Conservation (phyloP, 2,113 vertebrate genomes). For the Patagioenas fasciata region DNA sequence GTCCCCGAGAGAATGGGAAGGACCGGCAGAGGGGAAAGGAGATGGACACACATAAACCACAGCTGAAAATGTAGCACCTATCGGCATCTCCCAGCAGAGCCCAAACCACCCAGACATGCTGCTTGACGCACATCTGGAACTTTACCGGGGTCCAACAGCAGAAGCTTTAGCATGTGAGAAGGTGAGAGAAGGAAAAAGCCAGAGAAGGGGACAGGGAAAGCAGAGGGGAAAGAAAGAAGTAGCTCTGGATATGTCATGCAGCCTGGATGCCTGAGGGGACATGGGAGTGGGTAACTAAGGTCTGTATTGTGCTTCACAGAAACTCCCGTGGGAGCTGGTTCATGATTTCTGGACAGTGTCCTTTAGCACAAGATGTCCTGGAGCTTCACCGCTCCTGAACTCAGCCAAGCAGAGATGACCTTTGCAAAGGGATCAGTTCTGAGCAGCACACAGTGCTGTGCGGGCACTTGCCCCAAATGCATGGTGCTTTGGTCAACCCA, state of each 20-base stretch:
- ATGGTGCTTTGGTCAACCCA: fast-evolving
- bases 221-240: background rate
- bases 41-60: background rate
- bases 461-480: fast-evolving
- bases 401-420: background rate
- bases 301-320: background rate
- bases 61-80: background rate
- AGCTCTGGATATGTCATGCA: background rate
- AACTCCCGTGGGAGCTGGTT: background rate
- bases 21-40: background rate
- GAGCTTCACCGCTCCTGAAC: background rate
- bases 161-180: background rate
- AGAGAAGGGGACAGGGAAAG: background rate
- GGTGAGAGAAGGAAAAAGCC: background rate
- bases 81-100: background rate
- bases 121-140: fast-evolving
- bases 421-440: background rate
- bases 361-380: background rate
- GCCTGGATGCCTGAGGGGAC: background rate
- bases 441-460: background rate
- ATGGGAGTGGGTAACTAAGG: background rate
- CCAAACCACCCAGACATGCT: fast-evolving
- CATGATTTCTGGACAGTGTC: background rate
- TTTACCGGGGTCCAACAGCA: background rate
- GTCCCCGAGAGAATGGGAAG: fast-evolving